Evolutionary conservation across 2,797 vertebrate genomes (phyloP), one percentile per base, ranked within the genome.

Genomic region (Anguilla anguilla): DNA sequence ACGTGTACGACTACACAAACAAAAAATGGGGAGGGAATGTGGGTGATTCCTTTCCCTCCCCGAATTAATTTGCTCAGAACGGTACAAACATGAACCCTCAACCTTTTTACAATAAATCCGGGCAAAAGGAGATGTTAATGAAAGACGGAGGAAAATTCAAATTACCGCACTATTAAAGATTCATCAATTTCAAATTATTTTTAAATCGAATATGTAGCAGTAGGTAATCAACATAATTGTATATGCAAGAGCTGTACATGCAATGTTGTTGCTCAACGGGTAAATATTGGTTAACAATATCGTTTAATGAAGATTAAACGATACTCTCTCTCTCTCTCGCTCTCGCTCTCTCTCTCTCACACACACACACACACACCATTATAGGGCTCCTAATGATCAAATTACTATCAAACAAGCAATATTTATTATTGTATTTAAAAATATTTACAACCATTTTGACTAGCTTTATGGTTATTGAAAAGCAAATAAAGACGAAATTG

Each of bases 1-100:
- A 94, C 95, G 94, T 93, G 93, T 94, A 95, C 95, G 94, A 94
- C 94, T 93, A 94, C 94, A 95, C 94, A 96, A 96, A 96, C 94
- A 96, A 96, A 96, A 94, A 94, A 90, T 93, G 92, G 91, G 92
- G 92, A 91, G 89, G 88, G 55, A 89, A 88, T 91, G 91, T 91
- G 89, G 91, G 90, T 91, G 91, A 91, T 92, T 92, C 92, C 90
- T 91, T 91, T 93, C 91, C 92, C 91, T 93, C 91, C 93, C 91
- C 88, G 92, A 94, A 94, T 94, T 92, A 90, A 90, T 95, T 94
- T 93, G 93, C 93, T 94, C 88, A 91, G 94, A 94, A 93, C 92
- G 91, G 90, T 93, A 92, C 93, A 94, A 94, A 95, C 94, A 94
- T 46, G 91, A 89, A 91, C 90, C 90, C 92, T 92, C 89, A 91